Base-by-base conservation (phyloP, 2,888 invertebrate genomes). In the Platerodrilus igneus region DNA sequence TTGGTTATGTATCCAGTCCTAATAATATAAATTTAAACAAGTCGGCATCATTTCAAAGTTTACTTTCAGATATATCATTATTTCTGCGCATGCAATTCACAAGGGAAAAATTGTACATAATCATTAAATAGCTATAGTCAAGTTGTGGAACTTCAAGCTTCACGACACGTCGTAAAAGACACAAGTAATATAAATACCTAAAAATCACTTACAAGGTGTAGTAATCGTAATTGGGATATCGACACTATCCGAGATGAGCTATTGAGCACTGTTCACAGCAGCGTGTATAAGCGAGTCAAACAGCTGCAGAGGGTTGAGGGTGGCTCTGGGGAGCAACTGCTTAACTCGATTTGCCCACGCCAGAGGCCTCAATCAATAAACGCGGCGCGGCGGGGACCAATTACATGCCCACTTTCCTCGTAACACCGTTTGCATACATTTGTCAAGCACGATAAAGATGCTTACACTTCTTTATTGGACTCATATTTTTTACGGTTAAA, bases 351-450 rank as follows among this genome's bases (percentile, higher is more conserved):
- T 65, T 60, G 63, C 59, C 63, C 61, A 62, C 61, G 62, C 64
- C 62, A 56, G 59, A 61, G 64, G 65, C 63, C 63, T 63, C 68
- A 69, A 70, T 69, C 70, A 68, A 69, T 69, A 68, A 66, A 67
- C 63, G 64, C 65, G 67, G 63, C 66, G 66, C 64, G 64, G 63
- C 62, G 51, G 66, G 66, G 66, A 67, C 67, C 69, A 70, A 70
- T 70, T 70, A 70, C 69, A 70, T 68, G 69, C 68, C 67, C 69
- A 70, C 70, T 70, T 70, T 69, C 64, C 66, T 66, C 60, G 65
- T 69, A 69, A 69, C 68, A 67, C 67, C 69, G 67, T 70, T 70
- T 69, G 69, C 70, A 70, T 70, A 70, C 63, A 69, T 70, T 70
- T 53, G 56, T 52, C 36, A 45, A 42, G 45, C 34, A 45, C 45